Base-by-base conservation (phyloP, 2,888 invertebrate species). In the Portevinia maculata region DNA sequence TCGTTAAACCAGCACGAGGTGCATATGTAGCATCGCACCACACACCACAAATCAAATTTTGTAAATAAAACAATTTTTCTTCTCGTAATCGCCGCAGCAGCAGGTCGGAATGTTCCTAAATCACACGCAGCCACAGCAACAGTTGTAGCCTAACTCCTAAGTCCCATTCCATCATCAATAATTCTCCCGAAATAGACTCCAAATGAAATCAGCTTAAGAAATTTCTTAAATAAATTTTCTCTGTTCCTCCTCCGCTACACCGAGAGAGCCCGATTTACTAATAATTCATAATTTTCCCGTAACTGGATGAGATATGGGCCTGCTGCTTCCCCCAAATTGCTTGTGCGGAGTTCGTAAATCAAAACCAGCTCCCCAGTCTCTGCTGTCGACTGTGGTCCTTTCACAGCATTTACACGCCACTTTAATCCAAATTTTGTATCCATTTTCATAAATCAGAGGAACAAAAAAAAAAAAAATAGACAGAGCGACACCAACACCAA, bases 31-130 rank as follows among this genome's bases (percentile, higher is more conserved):
- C 24, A 5, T 5, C 24, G 3, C 1, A 6, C 11, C 30, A 34
- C 55, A 60, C 19, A 55, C 67, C 53, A 83, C 81, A 78, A 78
- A 83, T 83, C 78, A 78, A 71, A 65, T 71, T 78, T 76, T 73
- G 59, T 83, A 83, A 83, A 83, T 73, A 78, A 78, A 83, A 78
- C 71, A 78, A 78, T 67, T 83, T 83, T 83, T 62, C 53, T 39
- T 46, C 21, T 13, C n/a, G 3, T 53, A 74, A 64, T 50, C 62
- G 48, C 75, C 37, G 24, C 13, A 17, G 13, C 53, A 3, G 48
- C 55, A 60, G 48, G 32, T 70, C 34, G 55, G 34, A 0, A 37
- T 65, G 64, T 59, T 75, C 57, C 70, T 75, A 70, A 70, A 70
- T 75, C 79, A 70, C 59, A 52, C 19, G 32, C 67, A 79, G 79